Conservation (phyloP, 2,113 vertebrate species). For the Eulemur macaco region DNA sequence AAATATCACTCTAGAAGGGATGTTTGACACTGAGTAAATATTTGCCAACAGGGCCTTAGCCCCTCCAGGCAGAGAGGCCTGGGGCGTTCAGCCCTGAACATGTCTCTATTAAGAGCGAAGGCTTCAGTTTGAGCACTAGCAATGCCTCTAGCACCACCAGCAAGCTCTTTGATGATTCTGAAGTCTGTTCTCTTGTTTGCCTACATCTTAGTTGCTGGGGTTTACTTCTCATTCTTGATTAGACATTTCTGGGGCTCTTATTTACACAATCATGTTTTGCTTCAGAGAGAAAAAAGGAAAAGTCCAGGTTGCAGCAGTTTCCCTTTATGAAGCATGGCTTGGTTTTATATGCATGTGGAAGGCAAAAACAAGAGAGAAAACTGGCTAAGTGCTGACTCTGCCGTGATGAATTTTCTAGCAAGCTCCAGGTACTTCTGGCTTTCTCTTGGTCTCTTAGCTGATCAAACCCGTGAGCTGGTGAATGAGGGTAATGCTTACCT, state of each 20-base stretch:
- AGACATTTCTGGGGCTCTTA: conserved; percentile 51
- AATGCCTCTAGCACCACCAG: neutral
- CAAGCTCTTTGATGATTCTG: neutral
- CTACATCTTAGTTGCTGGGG: neutral
- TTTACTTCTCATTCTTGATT: conserved; percentile 44
- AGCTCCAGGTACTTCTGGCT: neutral
- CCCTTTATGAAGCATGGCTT: neutral
- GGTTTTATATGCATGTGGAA: neutral
- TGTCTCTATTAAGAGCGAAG: neutral
- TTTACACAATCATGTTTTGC: conserved; percentile 41
- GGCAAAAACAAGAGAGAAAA: neutral
- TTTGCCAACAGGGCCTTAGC: neutral
- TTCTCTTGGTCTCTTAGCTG: neutral
- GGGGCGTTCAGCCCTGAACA: neutral
- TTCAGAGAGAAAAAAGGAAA: conserved; percentile 41
- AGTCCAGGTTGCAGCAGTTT: conserved; percentile 6
- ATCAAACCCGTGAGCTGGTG: neutral
- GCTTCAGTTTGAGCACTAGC: neutral
- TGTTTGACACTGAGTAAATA: conserved; percentile 30
- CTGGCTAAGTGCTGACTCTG: neutral
- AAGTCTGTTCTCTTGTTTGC: conserved; percentile 33
- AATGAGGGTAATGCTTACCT: neutral
- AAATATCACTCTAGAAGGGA: neutral
- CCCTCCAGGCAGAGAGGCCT: neutral
- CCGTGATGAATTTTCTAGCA: neutral